Evolutionary conservation across 2,888 invertebrate genomes (phyloP), one percentile per base, ranked within the genome.

Genomic region (Andrena camellia): DNA sequence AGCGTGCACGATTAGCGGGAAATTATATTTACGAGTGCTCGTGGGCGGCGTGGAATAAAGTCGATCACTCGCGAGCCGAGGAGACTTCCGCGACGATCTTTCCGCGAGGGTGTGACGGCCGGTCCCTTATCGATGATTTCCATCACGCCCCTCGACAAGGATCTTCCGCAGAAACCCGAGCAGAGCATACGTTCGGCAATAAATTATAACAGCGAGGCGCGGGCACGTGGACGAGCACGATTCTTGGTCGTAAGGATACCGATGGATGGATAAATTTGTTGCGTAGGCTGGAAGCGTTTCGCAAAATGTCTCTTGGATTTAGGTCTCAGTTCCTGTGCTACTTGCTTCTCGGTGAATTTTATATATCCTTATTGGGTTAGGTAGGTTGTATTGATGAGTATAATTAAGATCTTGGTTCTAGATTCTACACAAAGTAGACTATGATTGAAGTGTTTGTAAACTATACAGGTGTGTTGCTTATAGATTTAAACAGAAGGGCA

Each of bases 51-150:
- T 50, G 63, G 57, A 73, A 78, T 81, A 78, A 85, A 85, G 72
- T 81, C 85, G 81, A 85, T 85, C 78, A 73, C 63, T 70, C 76
- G 57, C 57, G 60, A 64, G n/a, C 26, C 68, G 50, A 29, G 83
- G 80, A 63, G 82, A 87, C 84, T 84, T 84, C 85, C 87, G 86
- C 83, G 86, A 81, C 78, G 77, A 84, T 81, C 85, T 84, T 84
- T 75, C 77, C 71, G 70, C 77, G 80, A 74, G 76, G 85, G 81
- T 78, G 82, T 86, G 86, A 81, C 82, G 73, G 67, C 70, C 50
- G 57, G 54, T 50, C 62, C 26, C 78, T 81, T 81, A 84, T 83
- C 87, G 83, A 83, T 81, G 88, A 70, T 74, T 86, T 81, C 69
- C 68, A 86, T 86, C 83, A 66, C 31, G n/a, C 20, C 42, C 74